Conservation (phyloP, 1,140 invertebrate species). For the Ips nitidus region DNA sequence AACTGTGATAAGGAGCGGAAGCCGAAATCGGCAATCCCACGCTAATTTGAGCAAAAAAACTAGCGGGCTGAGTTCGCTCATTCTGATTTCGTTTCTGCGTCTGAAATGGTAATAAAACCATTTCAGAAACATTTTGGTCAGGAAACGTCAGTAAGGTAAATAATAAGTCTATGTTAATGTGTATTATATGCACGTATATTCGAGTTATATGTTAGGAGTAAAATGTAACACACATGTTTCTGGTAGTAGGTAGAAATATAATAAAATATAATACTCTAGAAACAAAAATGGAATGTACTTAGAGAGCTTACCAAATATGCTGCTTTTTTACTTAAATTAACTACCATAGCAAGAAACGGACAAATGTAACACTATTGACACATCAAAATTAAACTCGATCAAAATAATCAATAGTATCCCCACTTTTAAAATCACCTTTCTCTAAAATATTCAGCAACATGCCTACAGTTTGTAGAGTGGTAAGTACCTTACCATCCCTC, state of each 20-base stretch:
- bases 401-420: constrained; percentile 86
- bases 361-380: no score
- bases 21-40: constrained; percentile 55
- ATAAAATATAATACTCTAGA: no score
- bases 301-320: no score
- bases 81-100: constrained; percentile 7
- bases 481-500: constrained; percentile 63
- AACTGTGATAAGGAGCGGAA: constrained; percentile 55
- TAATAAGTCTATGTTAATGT: not conserved
- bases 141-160: not conserved
- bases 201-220: no score
- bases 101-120: not conserved
- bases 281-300: no score
- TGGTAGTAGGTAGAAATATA: no score
- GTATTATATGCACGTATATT: no score
- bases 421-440: constrained; percentile 74
- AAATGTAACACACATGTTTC: no score
- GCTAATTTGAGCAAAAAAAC: constrained; percentile 57
- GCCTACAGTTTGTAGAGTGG: constrained; percentile 71
- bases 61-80: constrained; percentile 46
- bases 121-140: not conserved
- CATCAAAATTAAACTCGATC: constrained; percentile 54
- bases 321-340: no score
- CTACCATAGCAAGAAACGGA: no score
- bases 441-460: constrained; percentile 73